Conservation (phyloP, 2,113 vertebrate species). For the Epinephelus cyanopodus region DNA sequence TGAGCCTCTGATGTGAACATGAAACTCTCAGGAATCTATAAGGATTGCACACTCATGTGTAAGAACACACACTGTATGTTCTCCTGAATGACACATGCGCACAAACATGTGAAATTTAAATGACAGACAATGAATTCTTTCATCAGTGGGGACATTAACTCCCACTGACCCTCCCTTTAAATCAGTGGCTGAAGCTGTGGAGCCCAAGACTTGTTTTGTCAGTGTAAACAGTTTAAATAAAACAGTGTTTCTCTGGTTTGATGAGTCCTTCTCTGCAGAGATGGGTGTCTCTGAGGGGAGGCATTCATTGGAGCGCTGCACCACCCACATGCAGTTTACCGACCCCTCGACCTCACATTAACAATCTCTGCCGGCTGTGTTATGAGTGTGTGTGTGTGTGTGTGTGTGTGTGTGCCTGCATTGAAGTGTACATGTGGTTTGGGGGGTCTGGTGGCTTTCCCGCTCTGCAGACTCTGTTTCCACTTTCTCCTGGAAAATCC, state of each 20-base stretch:
- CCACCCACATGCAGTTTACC: slow-evolving; percentile 80
- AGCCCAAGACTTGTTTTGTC: slow-evolving; percentile 39
- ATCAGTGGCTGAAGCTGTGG: slow-evolving; percentile 29
- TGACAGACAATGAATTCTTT: slow-evolving; percentile 58
- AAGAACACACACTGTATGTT: slow-evolving; percentile 31
- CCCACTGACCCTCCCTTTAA: slow-evolving; percentile 50
- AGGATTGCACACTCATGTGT: slow-evolving; percentile 4
- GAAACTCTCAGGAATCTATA: slow-evolving; percentile 24
- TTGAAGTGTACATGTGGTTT: slow-evolving; percentile 61
- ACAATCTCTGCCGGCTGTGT: slow-evolving; percentile 62
- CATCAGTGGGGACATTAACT: slow-evolving; percentile 58
- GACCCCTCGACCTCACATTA: slow-evolving; percentile 75
- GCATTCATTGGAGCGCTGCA: slow-evolving; percentile 76
- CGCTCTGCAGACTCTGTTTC: slow-evolving; percentile 55
- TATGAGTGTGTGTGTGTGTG: slow-evolving; percentile 42
- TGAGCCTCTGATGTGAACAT: slow-evolving; percentile 40
- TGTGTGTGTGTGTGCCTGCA: slow-evolving; percentile 31
- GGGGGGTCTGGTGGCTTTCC: slow-evolving; percentile 54
- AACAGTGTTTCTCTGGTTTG: slow-evolving; percentile 71
- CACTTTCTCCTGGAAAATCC: slow-evolving; percentile 69
- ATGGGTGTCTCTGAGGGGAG: slow-evolving; percentile 73
- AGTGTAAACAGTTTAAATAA: slow-evolving; percentile 71
- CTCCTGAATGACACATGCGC: slow-evolving; percentile 34
- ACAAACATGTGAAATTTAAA: slow-evolving; percentile 40
- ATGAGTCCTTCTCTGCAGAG: slow-evolving; percentile 66